These are phyloP conservation scores for Laticauda laticaudata DNA, from an alignment of 2,113 vertebrate genomes.

Conservation along the genomic window DNA sequence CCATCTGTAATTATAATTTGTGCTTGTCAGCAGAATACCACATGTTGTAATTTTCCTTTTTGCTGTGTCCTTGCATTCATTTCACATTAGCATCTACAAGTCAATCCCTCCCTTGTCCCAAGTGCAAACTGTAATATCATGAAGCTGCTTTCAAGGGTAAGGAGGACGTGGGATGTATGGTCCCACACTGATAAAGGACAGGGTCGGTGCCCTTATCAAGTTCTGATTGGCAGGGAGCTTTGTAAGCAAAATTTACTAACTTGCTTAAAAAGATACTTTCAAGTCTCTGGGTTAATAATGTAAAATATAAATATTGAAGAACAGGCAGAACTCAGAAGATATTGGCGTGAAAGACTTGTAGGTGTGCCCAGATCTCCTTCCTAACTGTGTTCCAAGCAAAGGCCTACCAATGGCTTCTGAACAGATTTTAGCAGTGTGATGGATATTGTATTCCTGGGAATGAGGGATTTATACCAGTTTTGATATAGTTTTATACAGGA, in stretches of 20 bases:
- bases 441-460: not conserved
- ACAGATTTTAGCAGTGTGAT: not conserved
- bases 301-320: not conserved
- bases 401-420: not conserved
- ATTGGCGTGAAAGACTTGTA: not conserved
- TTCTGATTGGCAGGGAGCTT: not conserved
- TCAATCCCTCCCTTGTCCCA: accelerated
- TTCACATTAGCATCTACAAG: not conserved
- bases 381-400: not conserved
- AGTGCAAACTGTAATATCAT: not conserved
- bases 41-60: not conserved
- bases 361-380: not conserved
- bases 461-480: not conserved
- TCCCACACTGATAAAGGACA: not conserved
- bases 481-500: not conserved
- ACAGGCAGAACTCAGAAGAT: not conserved
- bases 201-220: not conserved
- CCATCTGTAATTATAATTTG: constrained; percentile 23
- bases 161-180: not conserved
- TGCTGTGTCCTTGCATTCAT: constrained; percentile 7
- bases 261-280: not conserved
- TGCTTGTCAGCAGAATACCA: constrained; percentile 13
- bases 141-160: not conserved
- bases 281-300: not conserved
- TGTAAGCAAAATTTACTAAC: not conserved